Evolutionary conservation across 2,888 invertebrate genomes (phyloP), one percentile per base, ranked within the genome.

Genomic region (Aphodius granarius): DNA sequence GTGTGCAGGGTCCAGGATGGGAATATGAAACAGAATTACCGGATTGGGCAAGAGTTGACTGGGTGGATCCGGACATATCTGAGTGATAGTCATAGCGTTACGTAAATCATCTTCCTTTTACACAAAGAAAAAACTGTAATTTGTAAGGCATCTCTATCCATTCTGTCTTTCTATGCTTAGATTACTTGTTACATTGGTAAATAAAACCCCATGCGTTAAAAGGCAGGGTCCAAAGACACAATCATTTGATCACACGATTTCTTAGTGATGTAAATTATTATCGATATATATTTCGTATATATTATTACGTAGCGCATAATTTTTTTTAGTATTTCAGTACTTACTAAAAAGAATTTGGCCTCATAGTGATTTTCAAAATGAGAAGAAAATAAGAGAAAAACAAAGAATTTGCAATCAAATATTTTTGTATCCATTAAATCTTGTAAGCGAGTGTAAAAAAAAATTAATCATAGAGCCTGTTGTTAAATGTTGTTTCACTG

Each of bases 21-120:
- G 94, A 95, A 84, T 98, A 95, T 87, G 94, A 96, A 88, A 97
- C 97, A 0, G 93, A 94, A 84, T 89, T 97, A 82, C 98, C 98
- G 0, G 93, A 93, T 74, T 98, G 98, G 98, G 97, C 98, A 63
- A 90, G 91, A 84, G 91, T 94, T 72, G 94, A 96, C 82, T 97
- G 96, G 96, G 89, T 89, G 76, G 94, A 94, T 83, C 90, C 90
- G 66, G 92, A 93, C 83, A 88, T 89, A 88, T 83, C 83, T 78
- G 84, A 85, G 84, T 86, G 85, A 86, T 85, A 20, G 18, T 68
- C 16, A 9, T 43, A 82, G 79, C 78, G 73, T 43, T 82, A 79
- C 78, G 73, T 16, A 74, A 68, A 78, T 80, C 78, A 75, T 78
- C 78, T 77, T 79, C 75, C 78, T 82, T 79, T 66, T 68, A 68